A percentile compares a stretch with the other conserved stretches of the same genome.
Evolutionary conservation across 2,888 invertebrate species (phyloP).

Genomic region (Sclerodermus sp.): DNA sequence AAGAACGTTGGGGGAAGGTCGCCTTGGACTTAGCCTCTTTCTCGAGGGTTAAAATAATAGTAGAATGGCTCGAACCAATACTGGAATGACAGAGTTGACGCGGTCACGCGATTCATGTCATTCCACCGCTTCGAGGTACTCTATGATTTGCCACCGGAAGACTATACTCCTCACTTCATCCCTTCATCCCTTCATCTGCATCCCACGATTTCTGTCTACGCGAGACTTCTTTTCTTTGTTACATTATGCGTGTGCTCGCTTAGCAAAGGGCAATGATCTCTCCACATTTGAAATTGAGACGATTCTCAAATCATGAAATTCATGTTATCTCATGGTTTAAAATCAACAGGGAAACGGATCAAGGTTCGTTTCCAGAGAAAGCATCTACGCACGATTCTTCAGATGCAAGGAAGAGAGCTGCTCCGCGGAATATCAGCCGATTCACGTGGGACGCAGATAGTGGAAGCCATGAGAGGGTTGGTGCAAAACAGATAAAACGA

Average conservation of each 20-base stretch:
- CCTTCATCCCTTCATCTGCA: constrained; percentile 26
- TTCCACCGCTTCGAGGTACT: constrained; percentile 48
- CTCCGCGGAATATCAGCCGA: constrained; percentile 3
- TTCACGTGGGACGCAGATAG: constrained; percentile 4
- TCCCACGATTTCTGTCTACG: constrained; percentile 1
- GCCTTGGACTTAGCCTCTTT: constrained; percentile 1
- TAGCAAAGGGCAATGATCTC: too few relatives aligned
- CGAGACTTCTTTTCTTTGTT: too few relatives aligned
- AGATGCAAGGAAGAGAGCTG: too few relatives aligned
- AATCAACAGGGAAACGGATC: too few relatives aligned
- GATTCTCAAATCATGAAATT: too few relatives aligned
- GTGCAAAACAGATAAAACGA: background rate
- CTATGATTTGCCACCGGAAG: constrained; percentile 14
- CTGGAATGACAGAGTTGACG: constrained; percentile 12
- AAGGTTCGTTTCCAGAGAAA: too few relatives aligned
- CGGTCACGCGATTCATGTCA: constrained; percentile 50
- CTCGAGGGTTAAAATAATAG: constrained; percentile 11
- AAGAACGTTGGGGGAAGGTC: background rate
- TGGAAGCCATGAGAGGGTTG: background rate
- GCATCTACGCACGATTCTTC: too few relatives aligned
- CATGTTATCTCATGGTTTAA: too few relatives aligned
- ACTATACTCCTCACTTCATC: too few relatives aligned
- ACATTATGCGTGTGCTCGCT: too few relatives aligned
- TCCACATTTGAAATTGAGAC: too few relatives aligned
- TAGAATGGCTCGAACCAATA: constrained; percentile 9